These are phyloP conservation scores for Cactoblastis cactorum DNA, from an alignment of 2,888 invertebrate genomes.

Conservation along the genomic window DNA sequence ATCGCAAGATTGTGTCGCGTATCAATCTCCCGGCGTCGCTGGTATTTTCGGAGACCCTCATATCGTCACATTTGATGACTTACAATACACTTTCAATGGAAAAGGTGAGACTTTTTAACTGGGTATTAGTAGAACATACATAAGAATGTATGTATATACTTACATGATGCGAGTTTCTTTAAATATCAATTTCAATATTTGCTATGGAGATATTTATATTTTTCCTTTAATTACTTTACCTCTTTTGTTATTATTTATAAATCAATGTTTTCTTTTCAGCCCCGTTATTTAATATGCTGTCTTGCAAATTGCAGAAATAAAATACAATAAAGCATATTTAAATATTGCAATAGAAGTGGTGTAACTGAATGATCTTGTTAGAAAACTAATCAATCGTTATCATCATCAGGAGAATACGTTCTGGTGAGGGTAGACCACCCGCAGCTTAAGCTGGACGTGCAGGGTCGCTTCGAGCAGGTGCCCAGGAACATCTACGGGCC, in stretches of 20 bases:
- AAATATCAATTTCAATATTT: no score
- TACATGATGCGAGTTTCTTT: no score
- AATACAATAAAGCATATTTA: no score
- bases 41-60: constrained; percentile 97
- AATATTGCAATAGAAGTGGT: no score
- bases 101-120: constrained; percentile 68
- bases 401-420: constrained; percentile 87
- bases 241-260: no score
- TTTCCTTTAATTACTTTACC: no score
- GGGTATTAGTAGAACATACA: no score
- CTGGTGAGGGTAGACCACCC: constrained; percentile 86
- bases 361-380: neutral
- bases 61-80: constrained; percentile 93
- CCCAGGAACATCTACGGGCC: constrained; percentile 85
- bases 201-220: no score
- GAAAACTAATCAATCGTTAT: neutral
- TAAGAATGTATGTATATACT: no score
- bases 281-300: no score
- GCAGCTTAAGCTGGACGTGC: constrained; percentile 90
- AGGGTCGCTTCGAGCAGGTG: constrained; percentile 92
- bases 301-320: no score
- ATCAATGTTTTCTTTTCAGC: no score
- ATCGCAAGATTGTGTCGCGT: constrained; percentile 96
- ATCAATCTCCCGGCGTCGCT: constrained; percentile 94
- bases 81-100: constrained; percentile 96